These are phyloP conservation scores for Cairina moschata DNA, from an alignment of 2,113 vertebrate species.

Conservation along the genomic window DNA sequence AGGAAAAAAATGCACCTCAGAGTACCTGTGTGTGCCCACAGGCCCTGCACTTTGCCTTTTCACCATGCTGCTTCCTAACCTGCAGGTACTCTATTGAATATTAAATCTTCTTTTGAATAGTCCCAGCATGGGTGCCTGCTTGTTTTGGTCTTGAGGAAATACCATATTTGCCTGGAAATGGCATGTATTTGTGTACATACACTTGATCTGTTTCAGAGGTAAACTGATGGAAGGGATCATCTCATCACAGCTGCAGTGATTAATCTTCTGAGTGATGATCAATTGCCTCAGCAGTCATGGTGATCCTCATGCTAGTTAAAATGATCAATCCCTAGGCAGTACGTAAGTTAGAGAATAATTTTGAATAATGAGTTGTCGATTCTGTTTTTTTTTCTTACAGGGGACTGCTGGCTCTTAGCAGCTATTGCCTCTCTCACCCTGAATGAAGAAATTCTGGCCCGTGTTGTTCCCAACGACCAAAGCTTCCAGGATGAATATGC, in stretches of 20 bases:
- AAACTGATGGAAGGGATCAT: background rate
- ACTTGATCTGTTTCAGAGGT: background rate
- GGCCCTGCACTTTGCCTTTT: background rate
- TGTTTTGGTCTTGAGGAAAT: background rate
- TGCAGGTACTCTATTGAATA: background rate
- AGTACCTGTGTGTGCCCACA: background rate
- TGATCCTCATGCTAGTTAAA: background rate
- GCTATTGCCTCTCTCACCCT: slow-evolving; percentile 87
- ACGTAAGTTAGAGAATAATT: background rate
- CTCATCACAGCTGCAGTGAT: background rate
- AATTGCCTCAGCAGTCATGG: background rate
- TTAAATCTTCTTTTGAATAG: background rate
- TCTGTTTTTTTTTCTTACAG: slow-evolving; percentile 51
- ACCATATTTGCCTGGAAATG: background rate
- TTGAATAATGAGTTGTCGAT: background rate
- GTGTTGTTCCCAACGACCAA: slow-evolving; percentile 83
- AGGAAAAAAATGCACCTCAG: background rate
- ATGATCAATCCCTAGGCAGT: background rate
- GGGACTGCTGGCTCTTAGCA: slow-evolving; percentile 89
- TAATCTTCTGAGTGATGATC: background rate
- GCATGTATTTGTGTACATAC: accelerated
- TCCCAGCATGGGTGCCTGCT: background rate
- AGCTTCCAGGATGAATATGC: slow-evolving; percentile 85
- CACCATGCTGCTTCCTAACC: background rate
- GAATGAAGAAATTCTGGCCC: slow-evolving; percentile 81